phyloP scores from a whole-genome alignment of 2,113 vertebrate species.

The Chroicocephalus ridibundus region DNA sequence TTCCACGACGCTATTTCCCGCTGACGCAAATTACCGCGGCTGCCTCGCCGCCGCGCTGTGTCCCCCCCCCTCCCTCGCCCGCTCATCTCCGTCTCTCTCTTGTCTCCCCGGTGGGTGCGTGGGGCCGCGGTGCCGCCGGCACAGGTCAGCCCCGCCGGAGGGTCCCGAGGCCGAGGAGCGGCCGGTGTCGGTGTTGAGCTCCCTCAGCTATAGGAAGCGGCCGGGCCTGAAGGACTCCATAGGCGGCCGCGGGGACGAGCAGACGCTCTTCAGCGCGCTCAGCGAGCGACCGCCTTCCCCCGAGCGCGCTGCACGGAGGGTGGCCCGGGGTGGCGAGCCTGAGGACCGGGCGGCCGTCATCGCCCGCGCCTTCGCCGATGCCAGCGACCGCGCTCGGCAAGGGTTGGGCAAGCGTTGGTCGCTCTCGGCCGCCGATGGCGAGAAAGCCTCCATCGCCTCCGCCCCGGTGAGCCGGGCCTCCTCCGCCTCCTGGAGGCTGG shows the following conservation, averaged over 20 bases:
- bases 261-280: conserved; percentile 83
- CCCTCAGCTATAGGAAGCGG: conserved; percentile 92
- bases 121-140: not conserved
- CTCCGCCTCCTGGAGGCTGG: conserved; percentile 77
- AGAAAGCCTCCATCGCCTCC: conserved; percentile 78
- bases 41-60: not conserved
- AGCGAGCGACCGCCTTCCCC: conserved; percentile 80
- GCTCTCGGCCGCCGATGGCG: conserved; percentile 76
- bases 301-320: conserved; percentile 75
- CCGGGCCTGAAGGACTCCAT: conserved; percentile 87
- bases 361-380: conserved; percentile 81
- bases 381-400: conserved; percentile 73
- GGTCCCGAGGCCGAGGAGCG: conserved; percentile 82
- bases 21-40: conserved; percentile 67
- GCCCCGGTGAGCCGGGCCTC: conserved; percentile 73
- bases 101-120: not conserved
- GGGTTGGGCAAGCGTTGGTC: conserved; percentile 85
- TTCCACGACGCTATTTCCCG: conserved; percentile 61
- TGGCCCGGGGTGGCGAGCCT: conserved; percentile 59
- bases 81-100: not conserved
- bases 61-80: not conserved
- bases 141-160: conserved; percentile 78
- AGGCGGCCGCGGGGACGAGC: conserved; percentile 81
- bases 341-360: conserved; percentile 75
- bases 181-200: conserved; percentile 85